A percentile compares a stretch with the other conserved stretches of the same genome.
Conservation (phyloP, 2,888 invertebrate genomes). For the Amphipyra berbera region DNA sequence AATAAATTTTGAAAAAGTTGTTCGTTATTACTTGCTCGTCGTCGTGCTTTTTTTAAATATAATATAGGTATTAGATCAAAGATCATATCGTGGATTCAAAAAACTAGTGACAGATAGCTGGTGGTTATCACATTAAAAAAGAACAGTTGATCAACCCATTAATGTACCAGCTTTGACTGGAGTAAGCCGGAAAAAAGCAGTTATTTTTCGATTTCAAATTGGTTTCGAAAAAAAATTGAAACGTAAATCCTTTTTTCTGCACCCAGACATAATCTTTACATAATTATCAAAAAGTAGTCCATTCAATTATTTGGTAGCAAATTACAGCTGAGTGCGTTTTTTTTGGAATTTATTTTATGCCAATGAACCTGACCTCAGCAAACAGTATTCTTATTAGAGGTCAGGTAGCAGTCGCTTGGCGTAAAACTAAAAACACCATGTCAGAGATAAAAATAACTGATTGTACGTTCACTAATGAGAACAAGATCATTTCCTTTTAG, state of each 20-base stretch:
- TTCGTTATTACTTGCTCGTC: slow-evolving; percentile 5
- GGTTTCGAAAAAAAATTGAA: neutral
- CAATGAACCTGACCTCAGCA: slow-evolving; percentile 12
- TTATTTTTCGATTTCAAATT: neutral
- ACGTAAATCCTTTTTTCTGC: neutral
- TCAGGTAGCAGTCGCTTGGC: neutral
- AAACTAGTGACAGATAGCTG: slow-evolving; percentile 12
- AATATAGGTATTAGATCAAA: slow-evolving; percentile 23
- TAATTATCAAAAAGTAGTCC: slow-evolving; percentile 1
- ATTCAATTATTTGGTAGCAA: slow-evolving; percentile 11
- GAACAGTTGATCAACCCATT: slow-evolving; percentile 2
- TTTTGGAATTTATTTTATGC: slow-evolving; percentile 4
- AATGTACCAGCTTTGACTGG: neutral
- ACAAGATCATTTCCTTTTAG: neutral
- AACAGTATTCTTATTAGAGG: neutral
- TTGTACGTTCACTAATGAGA: slow-evolving; percentile 2
- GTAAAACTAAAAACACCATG: neutral
- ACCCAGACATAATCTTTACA: neutral
- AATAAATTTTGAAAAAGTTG: slow-evolving; percentile 21
- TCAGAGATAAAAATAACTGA: slow-evolving; percentile 1
- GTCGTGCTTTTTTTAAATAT: slow-evolving; percentile 15
- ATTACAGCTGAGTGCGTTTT: slow-evolving; percentile 9
- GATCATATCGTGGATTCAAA: slow-evolving; percentile 25
- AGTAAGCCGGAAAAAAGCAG: neutral
- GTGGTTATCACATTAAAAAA: slow-evolving; percentile 1